phyloP scores from a whole-genome alignment of 2,888 invertebrate species.

The Tenthredo mesomela region DNA sequence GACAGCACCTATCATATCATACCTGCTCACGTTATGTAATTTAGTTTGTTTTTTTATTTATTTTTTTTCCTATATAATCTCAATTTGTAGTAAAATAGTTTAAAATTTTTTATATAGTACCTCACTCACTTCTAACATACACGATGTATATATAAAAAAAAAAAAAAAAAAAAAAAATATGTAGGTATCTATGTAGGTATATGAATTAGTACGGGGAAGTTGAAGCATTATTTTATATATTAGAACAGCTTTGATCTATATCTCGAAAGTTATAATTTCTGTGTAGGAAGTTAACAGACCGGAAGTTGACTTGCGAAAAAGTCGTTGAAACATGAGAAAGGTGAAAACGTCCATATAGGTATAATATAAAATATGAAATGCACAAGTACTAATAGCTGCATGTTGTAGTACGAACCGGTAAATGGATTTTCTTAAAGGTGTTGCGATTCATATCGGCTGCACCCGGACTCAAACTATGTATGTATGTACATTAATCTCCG shows the following conservation, averaged over 20 bases:
- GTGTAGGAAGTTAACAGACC: neutral
- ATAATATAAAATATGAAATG: neutral
- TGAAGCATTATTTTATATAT: neutral
- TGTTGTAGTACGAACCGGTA: slow-evolving; percentile 26
- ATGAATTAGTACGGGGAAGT: neutral
- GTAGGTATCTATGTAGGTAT: neutral
- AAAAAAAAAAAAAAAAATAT: neutral
- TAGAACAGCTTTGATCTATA: neutral
- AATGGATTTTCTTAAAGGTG: slow-evolving; percentile 11
- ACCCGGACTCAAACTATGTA: neutral
- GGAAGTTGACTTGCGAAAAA: slow-evolving; percentile 5
- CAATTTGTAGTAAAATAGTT: neutral
- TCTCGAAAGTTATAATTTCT: neutral
- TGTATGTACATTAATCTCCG: slow-evolving; percentile 1
- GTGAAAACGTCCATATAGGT: neutral
- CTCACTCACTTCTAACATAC: neutral
- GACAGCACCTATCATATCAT: slow-evolving; percentile 27
- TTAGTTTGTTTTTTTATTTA: neutral
- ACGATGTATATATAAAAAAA: neutral
- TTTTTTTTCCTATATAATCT: neutral
- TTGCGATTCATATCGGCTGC: slow-evolving; percentile 16
- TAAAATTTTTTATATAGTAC: neutral
- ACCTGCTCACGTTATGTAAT: neutral
- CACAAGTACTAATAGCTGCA: neutral
- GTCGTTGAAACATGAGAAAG: neutral